phyloP scores from a whole-genome alignment of 2,888 invertebrate species.

The Encarsia formosa region DNA sequence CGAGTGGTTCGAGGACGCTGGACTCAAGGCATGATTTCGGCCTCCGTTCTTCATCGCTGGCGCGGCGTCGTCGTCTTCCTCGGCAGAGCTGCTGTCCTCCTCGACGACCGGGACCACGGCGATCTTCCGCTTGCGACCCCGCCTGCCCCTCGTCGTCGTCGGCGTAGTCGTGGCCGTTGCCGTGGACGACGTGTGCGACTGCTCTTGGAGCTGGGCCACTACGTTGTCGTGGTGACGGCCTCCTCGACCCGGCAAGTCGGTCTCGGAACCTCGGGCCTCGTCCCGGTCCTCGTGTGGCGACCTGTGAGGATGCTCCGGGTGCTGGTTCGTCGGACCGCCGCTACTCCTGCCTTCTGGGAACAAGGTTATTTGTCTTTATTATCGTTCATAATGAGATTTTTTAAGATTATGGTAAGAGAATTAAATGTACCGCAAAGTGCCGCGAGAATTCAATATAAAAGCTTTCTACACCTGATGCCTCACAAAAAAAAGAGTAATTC shows the following conservation, averaged over 20 bases:
- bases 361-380: slow-evolving; percentile 32
- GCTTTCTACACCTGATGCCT: no score
- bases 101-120: slow-evolving; percentile 42
- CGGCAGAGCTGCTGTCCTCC: slow-evolving; percentile 54
- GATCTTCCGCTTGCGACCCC: slow-evolving; percentile 62
- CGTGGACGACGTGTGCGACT: slow-evolving; percentile 31
- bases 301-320: slow-evolving; percentile 51
- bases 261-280: slow-evolving; percentile 53
- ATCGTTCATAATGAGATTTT: no score
- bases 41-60: slow-evolving; percentile 38
- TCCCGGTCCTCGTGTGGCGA: slow-evolving; percentile 53
- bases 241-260: slow-evolving; percentile 55
- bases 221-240: slow-evolving; percentile 55
- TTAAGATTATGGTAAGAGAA: no score
- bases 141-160: slow-evolving; percentile 30
- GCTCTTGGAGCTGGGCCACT: slow-evolving; percentile 54
- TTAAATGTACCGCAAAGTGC: no score
- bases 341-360: slow-evolving; percentile 57
- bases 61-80: slow-evolving; percentile 53
- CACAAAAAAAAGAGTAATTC: no score
- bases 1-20: slow-evolving; percentile 63
- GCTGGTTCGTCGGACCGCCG: slow-evolving; percentile 56
- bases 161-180: slow-evolving; percentile 34
- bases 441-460: no score
- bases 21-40: slow-evolving; percentile 56